phyloP scores from a whole-genome alignment of 2,888 invertebrate genomes.

The Chymomyza fuscimana region DNA sequence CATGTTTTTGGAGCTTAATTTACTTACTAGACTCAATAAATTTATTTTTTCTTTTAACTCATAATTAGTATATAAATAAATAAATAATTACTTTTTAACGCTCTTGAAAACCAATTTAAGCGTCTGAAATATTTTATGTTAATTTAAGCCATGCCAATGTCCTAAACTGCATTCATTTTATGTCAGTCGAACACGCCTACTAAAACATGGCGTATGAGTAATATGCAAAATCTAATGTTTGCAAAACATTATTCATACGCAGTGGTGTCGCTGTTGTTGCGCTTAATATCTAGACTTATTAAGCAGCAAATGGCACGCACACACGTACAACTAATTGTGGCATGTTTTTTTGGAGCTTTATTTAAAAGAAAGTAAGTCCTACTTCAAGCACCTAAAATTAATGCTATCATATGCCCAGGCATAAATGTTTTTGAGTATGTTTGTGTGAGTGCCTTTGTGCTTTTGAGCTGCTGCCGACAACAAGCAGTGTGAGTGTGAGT shows the following conservation, averaged over 20 bases:
- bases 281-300: not conserved
- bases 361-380: not conserved
- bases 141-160: too few species aligned
- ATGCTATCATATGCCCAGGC: not conserved
- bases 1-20: conserved; percentile 38
- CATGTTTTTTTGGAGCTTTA: conserved; percentile 39
- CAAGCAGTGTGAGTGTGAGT: conserved; percentile 17
- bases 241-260: conserved; percentile 58
- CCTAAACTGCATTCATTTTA: too few species aligned
- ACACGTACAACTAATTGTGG: conserved; percentile 59
- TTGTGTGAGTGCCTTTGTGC: conserved; percentile 31
- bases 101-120: too few species aligned
- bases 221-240: conserved; percentile 39
- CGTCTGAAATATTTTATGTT: too few species aligned
- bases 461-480: conserved; percentile 24
- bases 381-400: not conserved
- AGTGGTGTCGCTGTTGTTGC: conserved; percentile 17
- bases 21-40: too few species aligned
- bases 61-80: too few species aligned
- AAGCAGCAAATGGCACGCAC: conserved; percentile 12
- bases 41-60: too few species aligned
- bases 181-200: too few species aligned
- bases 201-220: conserved; percentile 33
- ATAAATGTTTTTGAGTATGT: not conserved
- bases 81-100: too few species aligned